Evolutionary conservation across 2,888 invertebrate species (phyloP).

Genomic region (Exocentrus adspersus): DNA sequence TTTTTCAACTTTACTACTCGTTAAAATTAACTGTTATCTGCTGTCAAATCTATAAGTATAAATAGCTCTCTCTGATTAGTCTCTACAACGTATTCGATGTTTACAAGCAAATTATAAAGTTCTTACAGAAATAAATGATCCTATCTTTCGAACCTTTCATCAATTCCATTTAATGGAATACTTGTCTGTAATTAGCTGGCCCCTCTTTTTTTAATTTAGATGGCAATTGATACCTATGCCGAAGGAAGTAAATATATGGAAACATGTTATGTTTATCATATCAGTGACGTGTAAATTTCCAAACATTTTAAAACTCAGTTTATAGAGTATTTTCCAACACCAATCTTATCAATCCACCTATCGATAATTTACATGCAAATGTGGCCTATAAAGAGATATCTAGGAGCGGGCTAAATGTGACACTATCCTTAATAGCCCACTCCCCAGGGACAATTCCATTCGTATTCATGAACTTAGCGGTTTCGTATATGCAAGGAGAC

Average conservation of each 20-base stretch:
- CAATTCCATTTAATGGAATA: no score
- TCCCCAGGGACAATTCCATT: constrained; percentile 11
- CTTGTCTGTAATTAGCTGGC: no score
- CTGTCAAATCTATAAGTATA: constrained; percentile 41
- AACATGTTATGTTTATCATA: no score
- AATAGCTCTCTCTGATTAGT: constrained; percentile 30
- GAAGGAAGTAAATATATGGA: no score
- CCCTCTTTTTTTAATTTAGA: no score
- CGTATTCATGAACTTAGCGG: constrained; percentile 25
- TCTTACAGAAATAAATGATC: no score
- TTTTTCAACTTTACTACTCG: constrained; percentile 42
- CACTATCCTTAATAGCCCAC: constrained; percentile 21
- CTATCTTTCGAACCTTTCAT: no score
- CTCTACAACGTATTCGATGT: neutral
- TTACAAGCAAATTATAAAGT: no score
- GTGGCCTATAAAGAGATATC: constrained; percentile 21
- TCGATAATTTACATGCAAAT: constrained; percentile 25
- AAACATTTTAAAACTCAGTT: neutral
- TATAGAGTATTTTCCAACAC: neutral
- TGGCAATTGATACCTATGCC: no score
- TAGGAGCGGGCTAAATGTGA: constrained; percentile 16
- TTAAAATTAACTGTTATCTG: constrained; percentile 42
- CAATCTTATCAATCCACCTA: constrained; percentile 16
- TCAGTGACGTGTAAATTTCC: neutral
- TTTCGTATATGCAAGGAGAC: constrained; percentile 18